Base-by-base conservation (phyloP, 2,113 vertebrate species). In the Epinephelus cyanopodus region DNA sequence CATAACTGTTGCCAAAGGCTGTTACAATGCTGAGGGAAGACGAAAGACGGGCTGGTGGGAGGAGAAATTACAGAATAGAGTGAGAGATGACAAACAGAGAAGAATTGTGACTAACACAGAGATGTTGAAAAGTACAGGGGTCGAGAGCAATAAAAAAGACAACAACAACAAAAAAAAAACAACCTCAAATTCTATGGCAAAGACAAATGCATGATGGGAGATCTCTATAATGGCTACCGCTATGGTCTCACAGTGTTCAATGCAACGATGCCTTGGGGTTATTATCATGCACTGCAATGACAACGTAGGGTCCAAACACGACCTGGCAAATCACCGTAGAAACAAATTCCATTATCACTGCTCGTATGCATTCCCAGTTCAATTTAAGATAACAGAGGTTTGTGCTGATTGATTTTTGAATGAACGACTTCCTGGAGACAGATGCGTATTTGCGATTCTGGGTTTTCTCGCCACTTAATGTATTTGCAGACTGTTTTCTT, bases 371-470 rank as follows among this genome's bases (percentile, higher is more conserved):
- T 65, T 78, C 67, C 52, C 71, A 50, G 71, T 89, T 84, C 84
- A 91, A 87, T 92, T 79, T 86, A 53, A 90, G 86, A 91, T 90
- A 86, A 69, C 83, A 72, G 69, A 45, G 64, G 71, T 77, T 80
- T 67, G 65, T 42, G 57, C 42, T 81, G 82, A 84, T 87, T 82
- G 74, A 72, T 74, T 88, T 86, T 77, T 74, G 67, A 75, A 52
- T 73, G 71, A 83, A 87, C 63, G 57, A 88, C 75, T 84, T 82
- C 17, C 39, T 52, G 54, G 47, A 81, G 74, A 89, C 66, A 61
- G 67, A 81, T 70, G 64, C 52, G 62, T 39, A 42, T 63, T 72
- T 82, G 13, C 64, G 77, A 79, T 56, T 81, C 15, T 45, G 63
- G 25, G 33, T 39, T 83, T 70, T 73, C 50, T 65, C 23, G 58